These are phyloP conservation scores for Agrochola litura DNA, from an alignment of 2,888 invertebrate genomes.

Conservation along the genomic window DNA sequence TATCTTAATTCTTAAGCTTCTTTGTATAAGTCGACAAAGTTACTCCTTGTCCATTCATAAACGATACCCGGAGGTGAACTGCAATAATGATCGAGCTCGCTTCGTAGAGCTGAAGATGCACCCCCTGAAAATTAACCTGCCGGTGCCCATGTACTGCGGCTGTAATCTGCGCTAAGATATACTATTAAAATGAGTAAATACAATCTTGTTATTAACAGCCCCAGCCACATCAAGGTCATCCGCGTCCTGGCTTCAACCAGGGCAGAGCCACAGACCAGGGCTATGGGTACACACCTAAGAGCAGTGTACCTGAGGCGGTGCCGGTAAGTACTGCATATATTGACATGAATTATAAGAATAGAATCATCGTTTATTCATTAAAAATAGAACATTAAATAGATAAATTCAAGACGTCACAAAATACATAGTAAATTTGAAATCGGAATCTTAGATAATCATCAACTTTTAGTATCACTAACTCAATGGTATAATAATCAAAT, in stretches of 20 bases:
- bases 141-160: no score
- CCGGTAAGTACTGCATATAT: conserved; percentile 58
- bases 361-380: background rate
- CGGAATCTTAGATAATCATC: background rate
- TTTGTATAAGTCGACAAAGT: no score
- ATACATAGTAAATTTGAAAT: background rate
- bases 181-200: background rate
- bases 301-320: conserved; percentile 59
- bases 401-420: background rate
- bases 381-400: background rate
- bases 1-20: no score
- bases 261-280: conserved; percentile 56
- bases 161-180: background rate
- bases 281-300: conserved; percentile 65
- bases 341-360: background rate
- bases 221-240: conserved; percentile 28
- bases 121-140: no score
- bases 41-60: no score
- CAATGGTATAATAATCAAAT: no score
- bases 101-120: no score
- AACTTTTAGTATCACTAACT: background rate
- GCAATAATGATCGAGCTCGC: no score
- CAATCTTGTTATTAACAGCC: conserved; percentile 5
- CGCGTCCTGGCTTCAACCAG: conserved; percentile 53
- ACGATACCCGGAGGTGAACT: no score